phyloP scores from a whole-genome alignment of 2,888 invertebrate genomes.

The Colostygia pectinataria region DNA sequence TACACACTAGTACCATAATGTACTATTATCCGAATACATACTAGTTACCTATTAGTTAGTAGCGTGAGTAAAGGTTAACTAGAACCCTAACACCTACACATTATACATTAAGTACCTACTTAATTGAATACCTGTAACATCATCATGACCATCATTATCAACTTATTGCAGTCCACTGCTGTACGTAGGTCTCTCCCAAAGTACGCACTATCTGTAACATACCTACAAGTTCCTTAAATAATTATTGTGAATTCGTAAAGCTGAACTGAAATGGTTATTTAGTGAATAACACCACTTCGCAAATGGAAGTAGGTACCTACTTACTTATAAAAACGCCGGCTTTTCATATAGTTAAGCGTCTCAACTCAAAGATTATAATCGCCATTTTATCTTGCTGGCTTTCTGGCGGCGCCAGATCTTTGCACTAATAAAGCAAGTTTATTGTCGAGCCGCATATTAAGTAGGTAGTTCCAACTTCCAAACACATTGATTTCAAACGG shows the following conservation, averaged over 20 bases:
- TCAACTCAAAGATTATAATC: constrained; percentile 15
- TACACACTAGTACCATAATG: too few relatives aligned
- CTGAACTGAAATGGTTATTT: neutral
- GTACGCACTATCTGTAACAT: too few relatives aligned
- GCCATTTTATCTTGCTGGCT: constrained; percentile 10
- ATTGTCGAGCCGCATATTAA: constrained; percentile 20
- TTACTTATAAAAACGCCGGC: constrained; percentile 23
- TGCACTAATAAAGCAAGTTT: constrained; percentile 20
- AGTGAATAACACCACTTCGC: neutral
- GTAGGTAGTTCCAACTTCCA: too few relatives aligned
- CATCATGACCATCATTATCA: too few relatives aligned
- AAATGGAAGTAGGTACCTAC: constrained; percentile 6
- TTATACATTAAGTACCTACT: too few relatives aligned
- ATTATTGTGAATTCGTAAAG: neutral
- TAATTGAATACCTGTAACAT: too few relatives aligned
- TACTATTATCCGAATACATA: too few relatives aligned
- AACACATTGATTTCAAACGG: constrained; percentile 20
- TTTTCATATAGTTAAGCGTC: constrained; percentile 19
- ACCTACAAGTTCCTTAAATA: neutral
- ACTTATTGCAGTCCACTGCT: too few relatives aligned
- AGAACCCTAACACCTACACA: too few relatives aligned
- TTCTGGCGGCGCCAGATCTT: constrained; percentile 23
- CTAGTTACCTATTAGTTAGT: too few relatives aligned
- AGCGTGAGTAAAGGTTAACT: too few relatives aligned
- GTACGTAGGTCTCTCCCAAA: too few relatives aligned